Evolutionary conservation across 2,888 invertebrate species (phyloP).

Genomic region (Microplitis deprimator): DNA sequence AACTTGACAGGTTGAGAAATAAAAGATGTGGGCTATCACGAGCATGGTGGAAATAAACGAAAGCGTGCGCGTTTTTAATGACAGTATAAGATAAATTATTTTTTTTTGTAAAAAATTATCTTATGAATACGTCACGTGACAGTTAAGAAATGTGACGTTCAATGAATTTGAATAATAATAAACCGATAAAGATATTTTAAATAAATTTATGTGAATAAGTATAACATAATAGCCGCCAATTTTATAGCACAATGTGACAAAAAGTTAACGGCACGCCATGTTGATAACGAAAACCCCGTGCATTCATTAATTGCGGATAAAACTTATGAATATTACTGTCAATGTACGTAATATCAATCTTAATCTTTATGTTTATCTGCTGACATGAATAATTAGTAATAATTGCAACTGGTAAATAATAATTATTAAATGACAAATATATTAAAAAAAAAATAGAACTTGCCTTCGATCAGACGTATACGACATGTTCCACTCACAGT

Average conservation of each 20-base stretch:
- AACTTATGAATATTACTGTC: slow-evolving; percentile 28
- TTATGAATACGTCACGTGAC: background rate
- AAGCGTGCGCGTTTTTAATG: slow-evolving; percentile 22
- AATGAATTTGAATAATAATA: background rate
- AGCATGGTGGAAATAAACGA: slow-evolving; percentile 32
- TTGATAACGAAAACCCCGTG: slow-evolving; percentile 72
- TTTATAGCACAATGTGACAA: slow-evolving; percentile 58
- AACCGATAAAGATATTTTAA: background rate
- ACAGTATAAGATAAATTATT: background rate
- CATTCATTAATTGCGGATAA: slow-evolving; percentile 54
- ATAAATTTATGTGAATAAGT: background rate
- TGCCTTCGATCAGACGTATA: slow-evolving; percentile 86
- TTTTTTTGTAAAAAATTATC: background rate
- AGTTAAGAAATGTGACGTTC: background rate
- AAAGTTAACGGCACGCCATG: slow-evolving; percentile 73
- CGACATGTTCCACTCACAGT: slow-evolving; percentile 88
- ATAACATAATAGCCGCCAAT: slow-evolving; percentile 30
- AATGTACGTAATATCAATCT: background rate
- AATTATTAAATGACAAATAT: slow-evolving; percentile 21
- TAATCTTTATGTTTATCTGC: background rate
- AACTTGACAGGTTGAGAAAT: background rate
- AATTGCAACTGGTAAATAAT: background rate
- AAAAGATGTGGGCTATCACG: slow-evolving; percentile 12
- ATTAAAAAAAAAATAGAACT: slow-evolving; percentile 73
- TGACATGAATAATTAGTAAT: background rate